phyloP scores from a whole-genome alignment of 2,113 vertebrate species.

The Rhea pennata region DNA sequence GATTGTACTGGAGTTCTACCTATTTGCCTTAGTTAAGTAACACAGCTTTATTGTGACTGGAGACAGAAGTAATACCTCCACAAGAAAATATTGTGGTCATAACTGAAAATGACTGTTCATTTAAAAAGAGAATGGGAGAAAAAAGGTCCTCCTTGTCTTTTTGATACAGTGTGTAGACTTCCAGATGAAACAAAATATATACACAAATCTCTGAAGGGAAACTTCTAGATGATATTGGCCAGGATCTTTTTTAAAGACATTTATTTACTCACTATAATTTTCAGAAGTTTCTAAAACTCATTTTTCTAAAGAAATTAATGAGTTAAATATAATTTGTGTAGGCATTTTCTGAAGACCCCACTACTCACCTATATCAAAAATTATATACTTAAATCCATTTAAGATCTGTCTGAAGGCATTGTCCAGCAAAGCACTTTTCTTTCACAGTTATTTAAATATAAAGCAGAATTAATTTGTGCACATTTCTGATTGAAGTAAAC shows the following conservation, averaged over 20 bases:
- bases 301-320: background rate
- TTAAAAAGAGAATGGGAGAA: background rate
- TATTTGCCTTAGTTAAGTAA: background rate
- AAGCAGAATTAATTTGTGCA: background rate
- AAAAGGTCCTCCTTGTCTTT: background rate
- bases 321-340: background rate
- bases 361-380: background rate
- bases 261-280: background rate
- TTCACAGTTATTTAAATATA: background rate
- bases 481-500: background rate
- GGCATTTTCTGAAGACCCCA: background rate
- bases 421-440: background rate
- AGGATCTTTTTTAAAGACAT: background rate
- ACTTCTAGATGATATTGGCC: background rate
- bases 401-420: background rate
- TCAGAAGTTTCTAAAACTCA: background rate
- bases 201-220: background rate
- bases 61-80: background rate
- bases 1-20: background rate
- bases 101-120: accelerated
- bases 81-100: background rate
- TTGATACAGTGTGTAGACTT: background rate
- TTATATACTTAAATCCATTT: background rate
- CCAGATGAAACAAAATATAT: background rate
- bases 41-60: background rate